These are phyloP conservation scores for Myotis vivesi DNA, from an alignment of 2,797 vertebrate genomes.

Conservation along the genomic window DNA sequence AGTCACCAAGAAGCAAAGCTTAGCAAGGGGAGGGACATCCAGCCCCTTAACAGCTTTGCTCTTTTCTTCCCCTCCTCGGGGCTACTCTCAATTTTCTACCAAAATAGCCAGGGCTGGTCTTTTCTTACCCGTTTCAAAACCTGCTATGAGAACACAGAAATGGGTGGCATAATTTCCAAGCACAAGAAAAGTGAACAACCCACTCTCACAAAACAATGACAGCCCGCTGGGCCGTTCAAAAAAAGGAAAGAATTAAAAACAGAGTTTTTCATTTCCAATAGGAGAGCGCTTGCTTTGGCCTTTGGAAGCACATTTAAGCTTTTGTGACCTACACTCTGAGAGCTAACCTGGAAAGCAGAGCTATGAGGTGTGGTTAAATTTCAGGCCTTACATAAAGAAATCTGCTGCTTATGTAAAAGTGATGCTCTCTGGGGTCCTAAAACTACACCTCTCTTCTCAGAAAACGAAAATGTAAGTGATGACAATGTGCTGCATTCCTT, in stretches of 20 bases:
- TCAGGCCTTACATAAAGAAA: constrained; percentile 34
- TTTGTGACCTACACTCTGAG: constrained; percentile 8
- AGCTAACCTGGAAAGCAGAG: not conserved
- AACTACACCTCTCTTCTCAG: constrained; percentile 52
- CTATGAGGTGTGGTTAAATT: constrained; percentile 29
- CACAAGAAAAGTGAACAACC: constrained; percentile 55
- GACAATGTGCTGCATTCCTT: constrained; percentile 38
- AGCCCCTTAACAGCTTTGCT: not conserved
- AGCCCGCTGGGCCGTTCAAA: constrained; percentile 37
- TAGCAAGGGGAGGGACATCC: not conserved
- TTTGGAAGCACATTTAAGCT: constrained; percentile 14
- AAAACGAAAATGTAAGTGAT: constrained; percentile 52
- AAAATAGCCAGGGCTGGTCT: constrained; percentile 33
- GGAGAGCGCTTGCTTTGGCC: not conserved
- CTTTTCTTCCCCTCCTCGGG: not conserved
- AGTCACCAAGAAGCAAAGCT: not conserved
- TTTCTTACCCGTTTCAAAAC: constrained; percentile 52
- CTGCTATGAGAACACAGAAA: constrained; percentile 52
- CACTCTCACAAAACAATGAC: constrained; percentile 63
- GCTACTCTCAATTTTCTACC: constrained; percentile 41
- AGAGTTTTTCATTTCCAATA: constrained; percentile 41
- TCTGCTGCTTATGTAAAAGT: constrained; percentile 5
- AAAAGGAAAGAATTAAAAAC: constrained; percentile 54
- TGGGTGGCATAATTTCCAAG: constrained; percentile 57
- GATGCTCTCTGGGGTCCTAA: not conserved